Base-by-base conservation (phyloP, 1,140 invertebrate genomes). In the Tetragonula clypearis region DNA sequence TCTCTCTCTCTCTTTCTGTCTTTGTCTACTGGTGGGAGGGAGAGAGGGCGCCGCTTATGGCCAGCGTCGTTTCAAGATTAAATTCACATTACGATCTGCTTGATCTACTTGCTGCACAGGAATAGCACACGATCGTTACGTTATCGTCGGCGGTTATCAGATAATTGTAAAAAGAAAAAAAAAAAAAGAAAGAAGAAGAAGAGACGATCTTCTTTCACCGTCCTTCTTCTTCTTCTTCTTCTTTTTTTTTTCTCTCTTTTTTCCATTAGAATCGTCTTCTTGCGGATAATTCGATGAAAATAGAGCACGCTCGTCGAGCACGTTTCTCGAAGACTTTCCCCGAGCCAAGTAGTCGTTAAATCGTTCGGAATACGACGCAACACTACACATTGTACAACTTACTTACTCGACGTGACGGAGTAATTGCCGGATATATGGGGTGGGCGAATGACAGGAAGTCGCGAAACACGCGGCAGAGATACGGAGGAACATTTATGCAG, bases 11-110 rank as follows among this genome's bases (percentile, higher is more conserved):
- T n/a, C 30, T 71, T n/a, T 23, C 26, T 15, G 30, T 26, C 35
- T 21, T 72, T 49, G 69, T 49, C 23, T 49, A 49, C 6, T 49
- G n/a, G 30, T 1, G n/a, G 35, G 69, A 4, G 1, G 15, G 21
- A 49, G 21, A 71, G 69, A 35, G 35, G 41, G 41, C 41, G 8
- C 69, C 41, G 8, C 69, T 49, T 21, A 21, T 26, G 17, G 41
- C 14, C 17, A 26, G 19, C n/a, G 2, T 2, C 17, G 72, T 49
- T 26, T 73, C 41, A n/a, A 23, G 15, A 53, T 73, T 73, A 53
- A 73, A 73, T 73, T 74, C 72, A 55, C 71, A 15, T 68, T 35
- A 68, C 49, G 41, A 53, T 17, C 35, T 71, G 23, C 35, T 72
- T 17, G n/a, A 26, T 26, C 15, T n/a, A 17, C n/a, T 49, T 49